phyloP scores from a whole-genome alignment of 64 coral and sea anemone species.

The Exaiptasia diaphana region DNA sequence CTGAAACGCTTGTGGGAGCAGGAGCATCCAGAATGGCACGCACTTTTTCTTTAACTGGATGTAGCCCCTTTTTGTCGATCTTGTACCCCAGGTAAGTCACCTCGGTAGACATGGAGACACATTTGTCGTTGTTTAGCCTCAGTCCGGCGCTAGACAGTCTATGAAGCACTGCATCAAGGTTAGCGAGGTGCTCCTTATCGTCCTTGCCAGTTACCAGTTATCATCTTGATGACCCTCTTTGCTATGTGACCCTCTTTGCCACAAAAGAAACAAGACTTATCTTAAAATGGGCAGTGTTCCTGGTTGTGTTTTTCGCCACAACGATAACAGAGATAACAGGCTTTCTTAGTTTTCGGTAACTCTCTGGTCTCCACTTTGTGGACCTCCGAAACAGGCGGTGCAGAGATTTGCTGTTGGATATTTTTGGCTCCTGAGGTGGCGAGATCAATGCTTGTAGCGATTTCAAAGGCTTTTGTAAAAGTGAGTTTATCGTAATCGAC shows the following conservation, averaged over 20 bases:
- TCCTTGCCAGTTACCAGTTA: constrained; percentile 39
- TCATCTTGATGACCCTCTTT: constrained; percentile 28
- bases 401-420: background rate
- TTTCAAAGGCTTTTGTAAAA: constrained; percentile 49
- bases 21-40: constrained; percentile 36
- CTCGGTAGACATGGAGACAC: constrained; percentile 42
- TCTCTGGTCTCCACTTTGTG: background rate
- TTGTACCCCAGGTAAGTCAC: constrained; percentile 24
- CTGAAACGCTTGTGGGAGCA: constrained; percentile 28
- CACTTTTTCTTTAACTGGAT: constrained; percentile 49
- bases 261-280: constrained; percentile 33
- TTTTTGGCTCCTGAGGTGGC: constrained; percentile 4
- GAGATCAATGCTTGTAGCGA: constrained; percentile 29
- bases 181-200: constrained; percentile 35
- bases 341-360: background rate
- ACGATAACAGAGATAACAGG: constrained; percentile 36
- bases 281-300: constrained; percentile 9
- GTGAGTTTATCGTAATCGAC: constrained; percentile 27
- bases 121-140: constrained; percentile 29
- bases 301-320: constrained; percentile 49
- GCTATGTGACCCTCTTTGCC: constrained; percentile 46
- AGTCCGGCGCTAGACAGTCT: constrained; percentile 24
- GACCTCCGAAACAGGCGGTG: background rate
- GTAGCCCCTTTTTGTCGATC: constrained; percentile 19
- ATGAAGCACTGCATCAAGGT: constrained; percentile 45